Conservation (phyloP, 2,888 invertebrate genomes). For the Chironomus riparius region DNA sequence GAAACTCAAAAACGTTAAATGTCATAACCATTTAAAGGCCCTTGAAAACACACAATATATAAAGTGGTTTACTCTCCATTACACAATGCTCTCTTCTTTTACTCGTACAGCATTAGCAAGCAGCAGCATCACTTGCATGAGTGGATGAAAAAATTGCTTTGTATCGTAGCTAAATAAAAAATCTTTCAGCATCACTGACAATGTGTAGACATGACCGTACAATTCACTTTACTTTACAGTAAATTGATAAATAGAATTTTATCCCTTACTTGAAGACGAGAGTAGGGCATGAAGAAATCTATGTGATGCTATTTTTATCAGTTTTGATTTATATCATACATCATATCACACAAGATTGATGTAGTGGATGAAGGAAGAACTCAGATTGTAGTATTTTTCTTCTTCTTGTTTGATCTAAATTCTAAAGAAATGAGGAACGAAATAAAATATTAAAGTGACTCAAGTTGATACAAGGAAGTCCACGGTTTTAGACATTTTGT, state of each 20-base stretch:
- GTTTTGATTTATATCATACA: slow-evolving; percentile 22
- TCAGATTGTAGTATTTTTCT: no score
- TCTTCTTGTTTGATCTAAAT: no score
- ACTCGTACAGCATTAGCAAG: not conserved
- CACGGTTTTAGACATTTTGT: no score
- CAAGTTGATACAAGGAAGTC: no score
- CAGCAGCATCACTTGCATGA: not conserved
- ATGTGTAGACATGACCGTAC: not conserved
- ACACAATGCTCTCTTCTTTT: not conserved
- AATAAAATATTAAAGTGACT: no score
- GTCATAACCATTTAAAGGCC: slow-evolving; percentile 22
- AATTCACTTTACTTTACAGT: not conserved
- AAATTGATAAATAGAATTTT: not conserved
- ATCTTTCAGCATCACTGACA: not conserved
- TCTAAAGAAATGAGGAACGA: no score
- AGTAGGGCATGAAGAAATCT: not conserved
- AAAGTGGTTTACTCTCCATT: slow-evolving; percentile 26
- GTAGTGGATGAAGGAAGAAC: not conserved
- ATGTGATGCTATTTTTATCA: slow-evolving; percentile 25
- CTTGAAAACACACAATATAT: slow-evolving; percentile 12
- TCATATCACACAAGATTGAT: slow-evolving; percentile 16
- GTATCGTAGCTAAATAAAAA: not conserved
- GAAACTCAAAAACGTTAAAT: slow-evolving; percentile 15
- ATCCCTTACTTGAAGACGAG: not conserved
- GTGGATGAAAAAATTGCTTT: not conserved